Percentiles rank a stretch among this genome's conserved stretches.
phyloP scores from a whole-genome alignment of 2,888 invertebrate species.

The Heterodera filipjevi region DNA sequence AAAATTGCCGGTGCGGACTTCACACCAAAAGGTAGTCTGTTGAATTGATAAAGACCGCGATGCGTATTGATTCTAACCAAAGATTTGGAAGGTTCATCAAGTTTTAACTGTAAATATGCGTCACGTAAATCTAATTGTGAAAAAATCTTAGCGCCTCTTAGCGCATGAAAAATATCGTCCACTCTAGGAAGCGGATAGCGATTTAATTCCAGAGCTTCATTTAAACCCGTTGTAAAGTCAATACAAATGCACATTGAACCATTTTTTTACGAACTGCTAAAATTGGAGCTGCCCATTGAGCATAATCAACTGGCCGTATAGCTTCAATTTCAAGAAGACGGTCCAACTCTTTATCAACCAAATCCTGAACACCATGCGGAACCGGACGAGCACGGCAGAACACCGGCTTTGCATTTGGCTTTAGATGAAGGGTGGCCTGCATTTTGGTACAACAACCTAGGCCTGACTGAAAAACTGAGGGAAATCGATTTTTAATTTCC shows the following conservation, averaged over 20 bases:
- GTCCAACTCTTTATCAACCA: constrained; percentile 43
- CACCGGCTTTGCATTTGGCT: constrained; percentile 35
- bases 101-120: constrained; percentile 49
- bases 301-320: constrained; percentile 31
- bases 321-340: constrained; percentile 38
- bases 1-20: constrained; percentile 48
- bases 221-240: constrained; percentile 43
- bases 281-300: constrained; percentile 48
- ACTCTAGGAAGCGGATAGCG: constrained; percentile 46
- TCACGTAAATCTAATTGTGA: constrained; percentile 47
- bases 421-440: constrained; percentile 38
- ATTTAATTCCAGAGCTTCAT: constrained; percentile 40
- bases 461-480: constrained; percentile 20
- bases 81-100: constrained; percentile 40
- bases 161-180: constrained; percentile 43
- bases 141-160: constrained; percentile 45
- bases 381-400: constrained; percentile 43
- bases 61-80: constrained; percentile 47
- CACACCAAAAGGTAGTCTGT: constrained; percentile 49
- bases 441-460: constrained; percentile 38
- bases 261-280: constrained; percentile 42
- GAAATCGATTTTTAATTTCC: constrained; percentile 18
- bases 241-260: constrained; percentile 43
- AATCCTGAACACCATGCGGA: constrained; percentile 36
- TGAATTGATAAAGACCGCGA: constrained; percentile 44